Conservation (phyloP, 92 coral and sea anemone genomes). For the Zoanthus gigantus region DNA sequence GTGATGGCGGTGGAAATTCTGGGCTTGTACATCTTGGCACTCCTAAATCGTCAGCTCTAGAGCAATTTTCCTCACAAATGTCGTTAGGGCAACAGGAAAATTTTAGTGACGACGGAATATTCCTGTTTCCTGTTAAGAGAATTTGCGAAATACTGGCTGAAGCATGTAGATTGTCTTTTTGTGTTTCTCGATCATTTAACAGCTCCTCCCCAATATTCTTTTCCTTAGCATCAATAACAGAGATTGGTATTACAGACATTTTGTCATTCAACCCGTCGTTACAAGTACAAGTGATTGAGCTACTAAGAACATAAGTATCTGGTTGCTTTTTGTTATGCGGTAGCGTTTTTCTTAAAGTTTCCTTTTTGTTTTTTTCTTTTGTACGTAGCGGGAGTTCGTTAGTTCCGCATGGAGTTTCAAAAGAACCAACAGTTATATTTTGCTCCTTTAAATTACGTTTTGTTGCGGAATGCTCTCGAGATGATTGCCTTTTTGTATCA, state of each 20-base stretch:
- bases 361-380: no score
- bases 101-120: not conserved
- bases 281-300: not conserved
- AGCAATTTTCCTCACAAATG: not conserved
- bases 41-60: not conserved
- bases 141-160: not conserved
- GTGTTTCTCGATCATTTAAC: not conserved
- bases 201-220: not conserved
- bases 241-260: not conserved
- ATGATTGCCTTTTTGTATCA: not conserved
- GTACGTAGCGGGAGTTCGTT: not conserved
- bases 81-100: not conserved
- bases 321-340: not conserved
- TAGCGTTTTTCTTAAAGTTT: not conserved
- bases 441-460: not conserved
- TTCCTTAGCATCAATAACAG: not conserved
- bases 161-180: not conserved
- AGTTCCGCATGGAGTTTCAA: no score
- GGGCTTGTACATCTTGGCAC: not conserved
- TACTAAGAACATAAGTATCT: not conserved
- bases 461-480: not conserved
- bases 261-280: not conserved
- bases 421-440: not conserved
- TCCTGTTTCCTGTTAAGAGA: not conserved
- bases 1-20: slow-evolving; percentile 12